Conservation (phyloP, 2,113 vertebrate species). For the Lepus americanus region DNA sequence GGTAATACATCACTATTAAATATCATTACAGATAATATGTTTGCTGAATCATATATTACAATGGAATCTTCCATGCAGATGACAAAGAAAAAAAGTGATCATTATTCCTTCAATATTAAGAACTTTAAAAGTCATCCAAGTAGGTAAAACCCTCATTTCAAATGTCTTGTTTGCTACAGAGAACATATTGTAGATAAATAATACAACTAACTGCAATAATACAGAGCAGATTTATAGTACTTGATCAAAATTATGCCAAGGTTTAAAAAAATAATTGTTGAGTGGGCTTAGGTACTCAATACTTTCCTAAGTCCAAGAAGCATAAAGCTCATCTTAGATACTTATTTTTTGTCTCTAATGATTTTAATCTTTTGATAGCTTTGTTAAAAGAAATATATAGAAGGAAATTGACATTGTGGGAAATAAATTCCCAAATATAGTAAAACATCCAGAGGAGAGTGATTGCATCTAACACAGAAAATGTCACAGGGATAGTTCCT, state of each 20-base stretch:
- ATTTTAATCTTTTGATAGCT: constrained; percentile 67
- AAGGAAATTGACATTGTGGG: constrained; percentile 56
- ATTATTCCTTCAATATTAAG: constrained; percentile 23
- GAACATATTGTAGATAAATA: constrained; percentile 50
- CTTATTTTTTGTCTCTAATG: background rate
- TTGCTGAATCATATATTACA: constrained; percentile 23
- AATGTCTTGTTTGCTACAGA: constrained; percentile 20
- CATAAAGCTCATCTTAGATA: constrained; percentile 41
- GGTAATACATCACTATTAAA: constrained; percentile 28
- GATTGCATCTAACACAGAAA: constrained; percentile 64
- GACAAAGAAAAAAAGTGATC: constrained; percentile 24
- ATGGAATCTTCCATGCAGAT: background rate
- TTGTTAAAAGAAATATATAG: constrained; percentile 59
- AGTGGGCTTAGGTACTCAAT: constrained; percentile 36
- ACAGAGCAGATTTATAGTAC: constrained; percentile 45
- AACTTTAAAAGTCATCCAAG: constrained; percentile 39
- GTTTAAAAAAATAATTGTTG: constrained; percentile 59
- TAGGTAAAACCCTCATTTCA: constrained; percentile 50
- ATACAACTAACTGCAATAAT: background rate
- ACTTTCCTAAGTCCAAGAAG: constrained; percentile 27
- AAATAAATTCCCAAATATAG: constrained; percentile 62
- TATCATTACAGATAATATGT: background rate
- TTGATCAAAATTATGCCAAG: constrained; percentile 45
- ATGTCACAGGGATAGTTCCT: constrained; percentile 63
- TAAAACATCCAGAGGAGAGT: constrained; percentile 45